A percentile compares a stretch with the other conserved stretches of the same genome.
phyloP scores from a whole-genome alignment of 2,797 vertebrate species.

The Allobates femoralis region DNA sequence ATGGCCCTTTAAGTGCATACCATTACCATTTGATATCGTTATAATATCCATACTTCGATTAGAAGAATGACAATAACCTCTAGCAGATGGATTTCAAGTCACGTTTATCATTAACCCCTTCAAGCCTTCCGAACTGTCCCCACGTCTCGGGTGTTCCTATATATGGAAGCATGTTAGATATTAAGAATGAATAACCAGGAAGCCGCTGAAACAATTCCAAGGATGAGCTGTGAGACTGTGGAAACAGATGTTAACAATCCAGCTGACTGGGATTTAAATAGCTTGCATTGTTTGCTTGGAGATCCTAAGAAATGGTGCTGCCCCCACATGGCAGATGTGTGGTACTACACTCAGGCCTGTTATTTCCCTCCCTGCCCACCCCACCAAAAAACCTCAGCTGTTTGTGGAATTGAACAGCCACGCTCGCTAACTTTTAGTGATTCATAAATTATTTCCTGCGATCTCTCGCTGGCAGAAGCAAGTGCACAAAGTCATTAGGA shows the following conservation, averaged over 20 bases:
- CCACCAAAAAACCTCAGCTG: conserved; percentile 26
- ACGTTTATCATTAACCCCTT: not conserved
- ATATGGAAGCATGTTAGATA: conserved; percentile 11
- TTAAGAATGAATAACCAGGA: not conserved
- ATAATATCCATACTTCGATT: not conserved
- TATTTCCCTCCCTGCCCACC: not conserved
- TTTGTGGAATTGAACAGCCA: conserved; percentile 9
- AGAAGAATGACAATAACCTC: not conserved
- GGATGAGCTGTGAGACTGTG: conserved; percentile 22
- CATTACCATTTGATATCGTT: not conserved
- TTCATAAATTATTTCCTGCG: conserved; percentile 8
- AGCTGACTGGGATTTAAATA: conserved; percentile 22
- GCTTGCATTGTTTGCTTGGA: not conserved
- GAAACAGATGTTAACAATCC: conserved; percentile 47
- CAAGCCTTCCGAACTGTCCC: not conserved
- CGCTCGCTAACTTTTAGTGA: conserved; percentile 31
- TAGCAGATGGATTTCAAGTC: not conserved
- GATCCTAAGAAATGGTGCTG: conserved; percentile 26
- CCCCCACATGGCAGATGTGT: conserved; percentile 6
- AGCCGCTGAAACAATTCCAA: conserved; percentile 2
- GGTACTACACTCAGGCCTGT: not conserved
- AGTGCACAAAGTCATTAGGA: conserved; percentile 3
- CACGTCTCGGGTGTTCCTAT: conserved; percentile 5
- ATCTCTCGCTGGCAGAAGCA: conserved; percentile 11
- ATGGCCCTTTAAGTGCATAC: not conserved